These are phyloP conservation scores for Endomychus coccineus DNA, from an alignment of 2,888 invertebrate genomes.

Conservation along the genomic window DNA sequence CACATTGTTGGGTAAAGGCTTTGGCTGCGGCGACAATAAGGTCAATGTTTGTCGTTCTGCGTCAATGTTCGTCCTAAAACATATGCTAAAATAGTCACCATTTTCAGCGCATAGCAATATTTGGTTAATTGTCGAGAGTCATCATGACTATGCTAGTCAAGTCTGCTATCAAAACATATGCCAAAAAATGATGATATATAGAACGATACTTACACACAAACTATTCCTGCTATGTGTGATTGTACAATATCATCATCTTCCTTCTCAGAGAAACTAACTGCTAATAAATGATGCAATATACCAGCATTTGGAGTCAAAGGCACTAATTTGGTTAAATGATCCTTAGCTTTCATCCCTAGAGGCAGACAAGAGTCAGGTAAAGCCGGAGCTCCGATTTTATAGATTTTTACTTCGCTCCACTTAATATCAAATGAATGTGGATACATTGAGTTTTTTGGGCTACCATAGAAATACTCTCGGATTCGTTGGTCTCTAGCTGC, in stretches of 20 bases:
- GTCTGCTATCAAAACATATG: no score
- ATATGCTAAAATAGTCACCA: neutral
- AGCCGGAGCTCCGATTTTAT: slow-evolving; percentile 89
- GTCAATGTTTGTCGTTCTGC: slow-evolving; percentile 80
- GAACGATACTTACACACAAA: slow-evolving; percentile 91
- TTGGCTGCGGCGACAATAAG: slow-evolving; percentile 86
- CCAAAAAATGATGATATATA: no score
- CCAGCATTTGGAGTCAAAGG: slow-evolving; percentile 66
- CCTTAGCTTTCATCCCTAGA: slow-evolving; percentile 88
- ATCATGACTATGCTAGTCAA: neutral
- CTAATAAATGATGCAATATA: slow-evolving; percentile 80
- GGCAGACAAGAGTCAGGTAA: slow-evolving; percentile 95
- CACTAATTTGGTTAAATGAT: slow-evolving; percentile 85
- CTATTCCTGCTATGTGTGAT: slow-evolving; percentile 83
- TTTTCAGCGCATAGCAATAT: neutral
- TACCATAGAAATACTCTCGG: slow-evolving; percentile 94
- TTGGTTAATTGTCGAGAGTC: neutral
- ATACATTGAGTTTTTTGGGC: slow-evolving; percentile 61
- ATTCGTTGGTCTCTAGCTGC: slow-evolving; percentile 76
- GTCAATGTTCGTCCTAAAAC: slow-evolving; percentile 80
- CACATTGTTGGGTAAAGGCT: slow-evolving; percentile 83
- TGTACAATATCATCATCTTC: slow-evolving; percentile 79
- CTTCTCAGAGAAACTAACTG: slow-evolving; percentile 78
- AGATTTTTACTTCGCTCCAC: slow-evolving; percentile 81
- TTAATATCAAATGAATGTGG: slow-evolving; percentile 94